phyloP scores from a whole-genome alignment of 2,797 vertebrate genomes.

The Antennarius maculatus region DNA sequence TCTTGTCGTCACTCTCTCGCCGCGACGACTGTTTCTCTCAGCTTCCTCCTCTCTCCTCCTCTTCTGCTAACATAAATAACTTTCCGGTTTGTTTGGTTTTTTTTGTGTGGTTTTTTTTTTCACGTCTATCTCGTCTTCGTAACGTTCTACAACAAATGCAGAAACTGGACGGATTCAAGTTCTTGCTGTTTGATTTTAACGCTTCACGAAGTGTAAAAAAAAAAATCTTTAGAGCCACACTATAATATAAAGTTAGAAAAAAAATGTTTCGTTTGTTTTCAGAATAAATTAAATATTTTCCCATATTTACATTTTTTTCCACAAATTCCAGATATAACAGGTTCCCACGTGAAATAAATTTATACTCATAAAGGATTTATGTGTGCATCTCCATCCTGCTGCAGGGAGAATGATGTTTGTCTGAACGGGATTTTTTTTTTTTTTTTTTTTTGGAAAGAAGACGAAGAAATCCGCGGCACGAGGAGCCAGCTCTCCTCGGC shows the following conservation, averaged over 20 bases:
- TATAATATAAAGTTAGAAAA: too few relatives aligned
- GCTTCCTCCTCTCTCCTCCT: neutral
- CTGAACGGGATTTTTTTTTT: slow-evolving; percentile 53
- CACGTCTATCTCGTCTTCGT: neutral
- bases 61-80: slow-evolving; percentile 1
- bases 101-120: neutral
- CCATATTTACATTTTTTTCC: too few relatives aligned
- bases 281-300: too few relatives aligned
- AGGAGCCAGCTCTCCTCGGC: slow-evolving; percentile 57
- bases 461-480: slow-evolving; percentile 17
- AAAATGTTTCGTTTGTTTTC: too few relatives aligned
- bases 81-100: neutral
- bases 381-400: slow-evolving; percentile 1
- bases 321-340: slow-evolving; percentile 34
- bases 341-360: slow-evolving; percentile 31
- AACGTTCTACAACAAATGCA: neutral
- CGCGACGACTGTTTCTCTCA: slow-evolving; percentile 25
- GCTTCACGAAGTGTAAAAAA: too few relatives aligned
- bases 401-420: slow-evolving; percentile 12
- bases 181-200: neutral
- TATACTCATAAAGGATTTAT: slow-evolving; percentile 20
- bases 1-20: slow-evolving; percentile 45
- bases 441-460: slow-evolving; percentile 26
- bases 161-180: neutral
- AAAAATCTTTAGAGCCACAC: too few relatives aligned